A percentile compares a stretch with the other conserved stretches of the same genome.
Conservation (phyloP, 2,888 invertebrate genomes). For the Dynastes hyllus region DNA sequence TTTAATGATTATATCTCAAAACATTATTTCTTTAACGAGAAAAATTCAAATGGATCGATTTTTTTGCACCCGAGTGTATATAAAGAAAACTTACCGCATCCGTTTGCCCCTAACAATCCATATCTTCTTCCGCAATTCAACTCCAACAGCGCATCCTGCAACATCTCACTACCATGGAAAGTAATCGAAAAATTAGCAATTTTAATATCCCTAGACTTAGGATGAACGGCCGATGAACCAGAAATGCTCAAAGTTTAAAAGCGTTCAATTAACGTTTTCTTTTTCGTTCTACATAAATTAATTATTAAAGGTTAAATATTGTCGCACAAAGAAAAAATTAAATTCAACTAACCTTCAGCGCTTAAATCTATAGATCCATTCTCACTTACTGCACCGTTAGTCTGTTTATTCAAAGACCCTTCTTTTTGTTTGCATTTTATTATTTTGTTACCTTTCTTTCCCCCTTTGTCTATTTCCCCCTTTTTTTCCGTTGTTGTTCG, state of each 20-base stretch:
- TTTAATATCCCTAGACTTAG: slow-evolving; percentile 96
- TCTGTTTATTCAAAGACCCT: slow-evolving; percentile 18
- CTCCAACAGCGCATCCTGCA: slow-evolving; percentile 96
- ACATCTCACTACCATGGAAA: slow-evolving; percentile 97
- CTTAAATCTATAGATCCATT: slow-evolving; percentile 77
- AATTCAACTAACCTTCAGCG: slow-evolving; percentile 76
- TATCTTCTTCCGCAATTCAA: slow-evolving; percentile 96
- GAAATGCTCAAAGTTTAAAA: too few species aligned
- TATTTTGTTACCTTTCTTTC: slow-evolving; percentile 64
- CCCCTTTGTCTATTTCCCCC: slow-evolving; percentile 74
- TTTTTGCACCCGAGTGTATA: neutral
- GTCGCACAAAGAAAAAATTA: neutral
- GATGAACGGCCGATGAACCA: slow-evolving; percentile 95
- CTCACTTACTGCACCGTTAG: slow-evolving; percentile 57
- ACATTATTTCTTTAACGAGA: too few species aligned
- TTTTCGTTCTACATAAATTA: slow-evolving; percentile 72
- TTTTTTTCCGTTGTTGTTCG: slow-evolving; percentile 97
- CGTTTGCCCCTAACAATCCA: slow-evolving; percentile 97
- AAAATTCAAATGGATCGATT: too few species aligned
- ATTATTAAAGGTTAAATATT: slow-evolving; percentile 58
- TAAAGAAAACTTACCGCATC: slow-evolving; percentile 81
- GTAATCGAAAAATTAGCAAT: slow-evolving; percentile 97
- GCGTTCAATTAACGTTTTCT: too few species aligned
- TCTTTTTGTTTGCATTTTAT: slow-evolving; percentile 67
- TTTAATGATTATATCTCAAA: too few species aligned